These are phyloP conservation scores for Dendrolimus pini DNA, from an alignment of 2,888 invertebrate genomes.

Conservation along the genomic window DNA sequence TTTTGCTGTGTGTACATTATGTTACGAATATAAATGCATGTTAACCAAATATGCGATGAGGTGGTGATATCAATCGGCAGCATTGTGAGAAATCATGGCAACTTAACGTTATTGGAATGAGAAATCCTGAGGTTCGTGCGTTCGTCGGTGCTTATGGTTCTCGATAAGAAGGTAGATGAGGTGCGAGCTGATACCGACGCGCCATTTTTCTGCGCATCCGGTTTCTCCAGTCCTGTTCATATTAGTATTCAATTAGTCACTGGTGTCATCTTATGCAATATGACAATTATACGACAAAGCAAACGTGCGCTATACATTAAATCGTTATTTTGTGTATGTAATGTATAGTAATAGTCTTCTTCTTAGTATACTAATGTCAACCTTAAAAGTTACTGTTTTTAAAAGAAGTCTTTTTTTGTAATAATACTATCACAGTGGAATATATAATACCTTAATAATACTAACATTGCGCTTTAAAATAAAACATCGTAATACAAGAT, in stretches of 20 bases:
- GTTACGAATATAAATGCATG: neutral
- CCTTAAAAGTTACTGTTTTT: too few species aligned
- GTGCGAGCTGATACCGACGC: constrained; percentile 53
- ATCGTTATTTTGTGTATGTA: neutral
- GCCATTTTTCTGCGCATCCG: constrained; percentile 55
- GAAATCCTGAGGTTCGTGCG: constrained; percentile 45
- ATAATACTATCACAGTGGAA: too few species aligned
- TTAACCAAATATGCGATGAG: constrained; percentile 9
- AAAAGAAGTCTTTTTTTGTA: too few species aligned
- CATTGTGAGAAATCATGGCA: constrained; percentile 18
- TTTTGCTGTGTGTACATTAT: too few species aligned
- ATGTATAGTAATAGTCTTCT: too few species aligned
- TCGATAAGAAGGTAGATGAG: constrained; percentile 61
- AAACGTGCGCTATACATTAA: constrained; percentile 1
- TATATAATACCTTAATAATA: too few species aligned
- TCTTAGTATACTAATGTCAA: too few species aligned
- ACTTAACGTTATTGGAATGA: constrained; percentile 42
- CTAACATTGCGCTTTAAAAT: too few species aligned
- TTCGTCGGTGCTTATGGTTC: constrained; percentile 62
- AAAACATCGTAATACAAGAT: too few species aligned
- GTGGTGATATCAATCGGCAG: constrained; percentile 1
- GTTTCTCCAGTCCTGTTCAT: constrained; percentile 62
- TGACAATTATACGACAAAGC: neutral
- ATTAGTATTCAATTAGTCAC: constrained; percentile 50
- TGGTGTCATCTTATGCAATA: constrained; percentile 2